Evolutionary conservation across 1,140 invertebrate genomes (phyloP), one percentile per base, ranked within the genome.

Genomic region (Portunus trituberculatus): DNA sequence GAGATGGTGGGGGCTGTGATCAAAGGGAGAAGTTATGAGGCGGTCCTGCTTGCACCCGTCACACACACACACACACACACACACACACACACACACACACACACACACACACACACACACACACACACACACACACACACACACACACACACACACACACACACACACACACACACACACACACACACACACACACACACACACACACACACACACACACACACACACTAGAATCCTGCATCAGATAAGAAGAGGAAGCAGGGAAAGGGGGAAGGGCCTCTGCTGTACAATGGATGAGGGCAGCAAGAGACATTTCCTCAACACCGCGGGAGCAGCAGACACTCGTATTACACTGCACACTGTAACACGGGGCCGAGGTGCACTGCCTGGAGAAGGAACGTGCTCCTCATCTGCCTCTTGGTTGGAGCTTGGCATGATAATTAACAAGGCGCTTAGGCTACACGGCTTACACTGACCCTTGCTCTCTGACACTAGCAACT

Each of bases 61-160:
- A 76, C 67, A 76, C 67, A n/a, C 67, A 76, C 67, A n/a, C 67
- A 76, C 67, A 16, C 67, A n/a, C 67, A 76, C 67, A 76, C 67
- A 76, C 67, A 76, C 67, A 76, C 67, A 76, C 67, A 76, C 67
- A 76, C 67, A 76, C 67, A 76, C 67, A 76, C 67, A 76, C 67
- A 76, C 67, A 76, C 67, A 76, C 67, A 76, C 67, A 76, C 67
- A 76, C 67, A 76, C 67, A 76, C 67, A 76, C 67, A 76, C 59
- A 76, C 59, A 76, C 59, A 76, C 59, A 76, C 59, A 76, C 59
- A 25, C 10, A 76, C 10, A 76, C 20, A 20, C 20, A 10, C 59
- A 20, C 59, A 76, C 59, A 76, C 59, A 76, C 10, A 76, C 10
- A 76, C 59, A 76, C 10, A 25, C 10, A 76, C 10, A 76, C 59